Evolutionary conservation across 2,888 invertebrate genomes (phyloP).

Genomic region (Tromatobia lineatoria): DNA sequence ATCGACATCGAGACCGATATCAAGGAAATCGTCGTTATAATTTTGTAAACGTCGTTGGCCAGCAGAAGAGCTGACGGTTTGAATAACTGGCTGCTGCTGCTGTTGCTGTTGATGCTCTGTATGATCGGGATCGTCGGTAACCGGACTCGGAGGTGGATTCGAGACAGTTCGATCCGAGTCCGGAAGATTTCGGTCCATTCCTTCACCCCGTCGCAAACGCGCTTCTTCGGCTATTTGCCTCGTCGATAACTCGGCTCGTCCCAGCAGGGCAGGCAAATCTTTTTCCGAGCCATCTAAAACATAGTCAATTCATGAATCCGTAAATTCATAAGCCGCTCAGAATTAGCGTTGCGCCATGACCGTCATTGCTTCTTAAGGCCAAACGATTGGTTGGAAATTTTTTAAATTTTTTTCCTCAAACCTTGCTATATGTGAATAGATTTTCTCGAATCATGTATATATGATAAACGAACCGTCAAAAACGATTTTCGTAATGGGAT

Average conservation of each 20-base stretch:
- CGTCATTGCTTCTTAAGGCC: no score
- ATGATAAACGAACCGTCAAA: no score
- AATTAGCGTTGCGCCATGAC: no score
- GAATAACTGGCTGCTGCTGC: conserved; percentile 24
- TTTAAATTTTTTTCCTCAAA: no score
- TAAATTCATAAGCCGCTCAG: background rate
- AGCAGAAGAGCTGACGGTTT: conserved; percentile 69
- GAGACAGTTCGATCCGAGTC: conserved; percentile 86
- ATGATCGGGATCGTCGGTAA: conserved; percentile 88
- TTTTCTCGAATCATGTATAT: no score
- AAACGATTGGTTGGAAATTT: no score
- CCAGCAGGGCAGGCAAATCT: conserved; percentile 88
- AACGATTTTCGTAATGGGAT: no score
- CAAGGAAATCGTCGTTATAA: conserved; percentile 91
- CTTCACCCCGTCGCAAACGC: conserved; percentile 84
- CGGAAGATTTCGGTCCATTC: conserved; percentile 81
- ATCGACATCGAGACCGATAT: conserved; percentile 89
- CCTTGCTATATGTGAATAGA: no score
- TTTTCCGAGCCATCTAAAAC: conserved; percentile 85
- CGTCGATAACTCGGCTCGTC: conserved; percentile 88
- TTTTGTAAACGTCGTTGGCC: conserved; percentile 83
- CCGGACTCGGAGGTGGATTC: conserved; percentile 94
- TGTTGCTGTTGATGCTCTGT: conserved; percentile 75
- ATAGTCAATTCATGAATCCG: background rate
- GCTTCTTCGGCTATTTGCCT: conserved; percentile 87